Base-by-base conservation (phyloP, 2,888 invertebrate genomes). In the Thereva unica region DNA sequence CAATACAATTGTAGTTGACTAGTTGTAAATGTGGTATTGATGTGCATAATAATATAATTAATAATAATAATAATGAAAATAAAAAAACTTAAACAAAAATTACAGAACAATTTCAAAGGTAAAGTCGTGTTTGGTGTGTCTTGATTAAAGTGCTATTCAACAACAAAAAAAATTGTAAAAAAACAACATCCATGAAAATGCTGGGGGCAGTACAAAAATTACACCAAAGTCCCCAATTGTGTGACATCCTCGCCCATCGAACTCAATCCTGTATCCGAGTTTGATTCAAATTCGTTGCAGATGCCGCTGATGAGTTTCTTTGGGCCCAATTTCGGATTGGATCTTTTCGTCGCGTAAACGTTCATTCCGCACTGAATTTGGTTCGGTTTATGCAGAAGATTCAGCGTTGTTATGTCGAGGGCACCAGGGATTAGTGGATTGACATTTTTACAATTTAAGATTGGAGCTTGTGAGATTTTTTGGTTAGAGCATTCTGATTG, bases 171-270 rank as follows among this genome's bases (percentile, higher is more conserved):
- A 38, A 9, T 10, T 37, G 47, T 2, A 44, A 44, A 44, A 44
- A 44, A n/a, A 44, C 8, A 44, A 44, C n/a, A 44, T 9, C 8
- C 8, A 44, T 44, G 1, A 44, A 44, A 44, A 9, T 44, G 8
- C 44, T 9, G 8, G n/a, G 1, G 1, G 44, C 8, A 9, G 8
- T 44, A 8, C 44, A 44, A 44, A 44, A 1, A 44, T 70, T 64
- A 72, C 38, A 72, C 72, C 50, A 72, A 66, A 6, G 72, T 72
- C 5, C 72, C 72, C 34, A 71, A 63, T 53, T 71, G 71, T 44
- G 64, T 44, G 47, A 68, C 67, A 63, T 71, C 70, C 12, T 71
- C 72, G 10, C 70, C 69, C 47, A 72, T 59, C 35, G 69, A 71
- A 57, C 70, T 72, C 23, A 70, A 47, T 8, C 71, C 71, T 3